These are phyloP conservation scores for Xiphias gladius DNA, from an alignment of 2,113 vertebrate species.

Conservation along the genomic window DNA sequence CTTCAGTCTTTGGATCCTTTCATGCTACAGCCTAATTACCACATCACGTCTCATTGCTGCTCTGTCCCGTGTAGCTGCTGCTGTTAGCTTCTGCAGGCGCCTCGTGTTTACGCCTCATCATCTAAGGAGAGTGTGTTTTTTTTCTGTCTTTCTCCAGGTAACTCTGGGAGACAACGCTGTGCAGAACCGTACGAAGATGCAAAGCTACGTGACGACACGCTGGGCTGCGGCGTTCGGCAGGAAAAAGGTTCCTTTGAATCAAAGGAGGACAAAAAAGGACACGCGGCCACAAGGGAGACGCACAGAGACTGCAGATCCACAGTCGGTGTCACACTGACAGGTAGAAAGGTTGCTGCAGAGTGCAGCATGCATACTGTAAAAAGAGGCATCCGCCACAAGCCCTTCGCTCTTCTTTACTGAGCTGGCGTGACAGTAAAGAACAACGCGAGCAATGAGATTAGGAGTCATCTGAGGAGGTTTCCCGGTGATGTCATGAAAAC, in stretches of 20 bases:
- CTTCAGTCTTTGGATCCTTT: not conserved
- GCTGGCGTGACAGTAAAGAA: too few species aligned
- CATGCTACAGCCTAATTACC: constrained; percentile 18
- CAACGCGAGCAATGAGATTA: too few species aligned
- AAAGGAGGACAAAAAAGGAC: constrained; percentile 4
- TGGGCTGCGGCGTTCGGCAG: not conserved
- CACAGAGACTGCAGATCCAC: too few species aligned
- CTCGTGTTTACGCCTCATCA: not conserved
- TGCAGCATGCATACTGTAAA: too few species aligned
- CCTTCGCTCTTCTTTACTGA: too few species aligned
- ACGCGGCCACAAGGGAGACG: not conserved
- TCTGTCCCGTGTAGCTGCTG: not conserved
- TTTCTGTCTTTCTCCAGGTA: not conserved
- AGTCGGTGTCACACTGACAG: too few species aligned
- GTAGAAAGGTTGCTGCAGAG: too few species aligned
- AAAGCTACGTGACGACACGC: not conserved
- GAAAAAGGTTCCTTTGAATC: constrained; percentile 5
- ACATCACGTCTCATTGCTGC: constrained; percentile 2
- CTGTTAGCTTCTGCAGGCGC: not conserved
- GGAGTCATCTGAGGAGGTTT: too few species aligned
- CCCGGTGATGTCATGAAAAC: too few species aligned
- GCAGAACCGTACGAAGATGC: not conserved
- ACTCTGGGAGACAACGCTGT: not conserved
- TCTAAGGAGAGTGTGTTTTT: not conserved
- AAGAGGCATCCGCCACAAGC: too few species aligned